A percentile compares a stretch with the other conserved stretches of the same genome.
Evolutionary conservation across 2,888 invertebrate genomes (phyloP).

Genomic region (Drosophila neonasuta): DNA sequence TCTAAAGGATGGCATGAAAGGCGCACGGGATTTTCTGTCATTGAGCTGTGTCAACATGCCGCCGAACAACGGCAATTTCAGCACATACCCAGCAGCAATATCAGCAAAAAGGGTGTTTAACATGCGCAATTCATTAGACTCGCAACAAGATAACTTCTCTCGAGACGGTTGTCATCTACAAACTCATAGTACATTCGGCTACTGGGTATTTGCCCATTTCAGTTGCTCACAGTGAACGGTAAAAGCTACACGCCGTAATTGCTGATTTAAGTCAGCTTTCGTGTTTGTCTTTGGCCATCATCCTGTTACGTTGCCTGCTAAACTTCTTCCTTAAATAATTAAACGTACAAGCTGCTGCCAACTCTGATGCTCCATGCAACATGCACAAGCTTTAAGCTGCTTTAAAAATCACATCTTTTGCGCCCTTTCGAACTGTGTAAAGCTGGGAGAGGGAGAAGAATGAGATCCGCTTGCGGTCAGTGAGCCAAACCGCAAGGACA

Average conservation of each 20-base stretch:
- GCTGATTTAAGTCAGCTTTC: conserved; percentile 50
- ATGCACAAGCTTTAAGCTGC: neutral
- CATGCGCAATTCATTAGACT: neutral
- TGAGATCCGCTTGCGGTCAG: conserved; percentile 41
- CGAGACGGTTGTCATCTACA: neutral
- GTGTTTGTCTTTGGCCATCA: conserved; percentile 9
- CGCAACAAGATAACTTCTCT: neutral
- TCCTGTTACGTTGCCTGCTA: neutral
- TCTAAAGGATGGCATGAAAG: conserved; percentile 50
- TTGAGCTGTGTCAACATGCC: conserved; percentile 49
- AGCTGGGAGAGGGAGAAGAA: neutral
- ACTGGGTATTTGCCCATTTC: neutral
- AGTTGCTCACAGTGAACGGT: too few relatives aligned
- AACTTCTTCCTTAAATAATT: conserved; percentile 10
- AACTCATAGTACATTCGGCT: neutral
- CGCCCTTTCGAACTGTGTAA: neutral
- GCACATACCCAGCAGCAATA: conserved; percentile 12
- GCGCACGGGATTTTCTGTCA: conserved; percentile 36
- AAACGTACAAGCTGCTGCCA: neutral
- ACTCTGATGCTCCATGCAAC: conserved; percentile 1
- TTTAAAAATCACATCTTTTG: conserved; percentile 11
- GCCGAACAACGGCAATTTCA: conserved; percentile 23
- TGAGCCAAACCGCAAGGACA: conserved; percentile 34
- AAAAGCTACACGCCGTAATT: conserved; percentile 46
- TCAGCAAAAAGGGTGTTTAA: neutral